These are phyloP conservation scores for Catagonus wagneri DNA, from an alignment of 2,113 vertebrate genomes.

Conservation along the genomic window DNA sequence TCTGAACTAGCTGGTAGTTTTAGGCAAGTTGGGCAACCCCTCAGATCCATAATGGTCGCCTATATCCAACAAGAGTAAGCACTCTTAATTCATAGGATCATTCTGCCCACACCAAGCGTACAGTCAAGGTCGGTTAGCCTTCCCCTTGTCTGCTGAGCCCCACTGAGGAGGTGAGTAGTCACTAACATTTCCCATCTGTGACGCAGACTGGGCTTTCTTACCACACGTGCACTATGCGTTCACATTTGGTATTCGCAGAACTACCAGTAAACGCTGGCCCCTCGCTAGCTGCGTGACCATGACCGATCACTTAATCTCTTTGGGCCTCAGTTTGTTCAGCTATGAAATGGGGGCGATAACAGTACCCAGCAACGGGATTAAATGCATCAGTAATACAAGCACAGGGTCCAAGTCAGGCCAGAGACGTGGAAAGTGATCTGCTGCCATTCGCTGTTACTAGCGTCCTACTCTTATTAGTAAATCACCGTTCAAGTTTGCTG, in stretches of 20 bases:
- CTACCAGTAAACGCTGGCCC: background rate
- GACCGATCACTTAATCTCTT: background rate
- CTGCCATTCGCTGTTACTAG: background rate
- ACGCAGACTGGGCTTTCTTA: rapidly evolving
- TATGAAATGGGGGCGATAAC: background rate
- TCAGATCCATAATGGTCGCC: background rate
- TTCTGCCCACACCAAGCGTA: background rate
- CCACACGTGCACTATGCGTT: too few relatives aligned
- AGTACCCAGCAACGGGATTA: background rate
- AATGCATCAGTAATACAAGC: rapidly evolving
- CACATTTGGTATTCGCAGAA: rapidly evolving
- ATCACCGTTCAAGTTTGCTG: background rate
- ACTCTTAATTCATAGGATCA: background rate
- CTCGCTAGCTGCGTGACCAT: background rate
- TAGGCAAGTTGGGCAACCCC: background rate
- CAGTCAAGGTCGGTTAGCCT: background rate
- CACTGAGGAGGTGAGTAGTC: rapidly evolving
- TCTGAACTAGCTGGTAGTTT: background rate
- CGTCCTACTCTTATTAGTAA: background rate
- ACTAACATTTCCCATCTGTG: background rate
- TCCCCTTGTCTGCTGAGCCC: background rate
- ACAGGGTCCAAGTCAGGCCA: background rate
- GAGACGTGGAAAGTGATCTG: background rate
- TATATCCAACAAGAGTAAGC: background rate
- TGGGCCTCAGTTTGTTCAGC: background rate